A percentile compares a stretch with the other conserved stretches of the same genome.
Conservation (phyloP, 2,113 vertebrate genomes). For the Delphinapterus leucas region DNA sequence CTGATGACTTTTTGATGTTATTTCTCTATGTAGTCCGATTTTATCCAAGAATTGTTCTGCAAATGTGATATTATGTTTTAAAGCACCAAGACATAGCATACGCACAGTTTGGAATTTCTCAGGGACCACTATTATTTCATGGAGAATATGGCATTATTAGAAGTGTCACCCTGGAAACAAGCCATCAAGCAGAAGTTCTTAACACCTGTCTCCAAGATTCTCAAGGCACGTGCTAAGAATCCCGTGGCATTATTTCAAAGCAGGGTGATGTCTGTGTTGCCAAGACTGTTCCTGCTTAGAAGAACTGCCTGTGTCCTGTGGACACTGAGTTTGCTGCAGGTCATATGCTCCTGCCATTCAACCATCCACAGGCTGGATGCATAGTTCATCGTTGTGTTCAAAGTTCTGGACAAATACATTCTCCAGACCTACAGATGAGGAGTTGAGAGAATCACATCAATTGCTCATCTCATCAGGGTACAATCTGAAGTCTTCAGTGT, state of each 20-base stretch:
- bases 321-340: background rate
- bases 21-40: background rate
- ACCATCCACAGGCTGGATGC: background rate
- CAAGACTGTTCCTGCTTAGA: background rate
- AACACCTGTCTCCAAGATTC: background rate
- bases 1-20: background rate
- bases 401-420: background rate
- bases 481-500: background rate
- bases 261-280: background rate
- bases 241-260: background rate
- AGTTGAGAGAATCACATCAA: background rate
- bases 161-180: conserved; percentile 8
- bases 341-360: background rate
- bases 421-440: background rate
- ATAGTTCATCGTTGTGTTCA: background rate
- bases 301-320: background rate
- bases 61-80: background rate
- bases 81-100: background rate
- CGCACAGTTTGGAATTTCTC: background rate
- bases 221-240: background rate
- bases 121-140: background rate
- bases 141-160: background rate
- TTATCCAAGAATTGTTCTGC: background rate
- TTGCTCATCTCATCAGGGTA: background rate
- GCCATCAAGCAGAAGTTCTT: background rate